Base-by-base conservation (phyloP, 2,113 vertebrate genomes). In the Tetraodon nigroviridis region DNA sequence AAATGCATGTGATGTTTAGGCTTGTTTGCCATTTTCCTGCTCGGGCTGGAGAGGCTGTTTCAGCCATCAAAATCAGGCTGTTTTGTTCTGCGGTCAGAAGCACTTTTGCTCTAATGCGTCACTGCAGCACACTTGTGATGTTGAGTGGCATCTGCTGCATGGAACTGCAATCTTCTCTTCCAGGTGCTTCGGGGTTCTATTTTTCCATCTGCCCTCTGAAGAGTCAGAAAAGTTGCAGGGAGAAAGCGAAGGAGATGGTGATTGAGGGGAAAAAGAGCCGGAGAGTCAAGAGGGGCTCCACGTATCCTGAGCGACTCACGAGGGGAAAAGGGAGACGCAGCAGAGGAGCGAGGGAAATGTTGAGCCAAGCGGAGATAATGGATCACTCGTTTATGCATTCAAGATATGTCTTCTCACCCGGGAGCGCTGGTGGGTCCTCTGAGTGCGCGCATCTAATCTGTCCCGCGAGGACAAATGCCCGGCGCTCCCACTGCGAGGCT, bases 311-410 rank as follows among this genome's bases (percentile, higher is more conserved):
- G 72, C 46, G 69, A 57, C 27, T 71, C 62, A 24, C 71, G 64
- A 63, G 15, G 44, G 11, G 42, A 1, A 4, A 14, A 4, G 15
- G 13, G 49, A 50, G 61, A 41, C 14, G 41, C 67, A 66, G 74
- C 46, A 40, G 59, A 76, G 61, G 56, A 67, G 58, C 49, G 53
- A 67, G 45, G 58, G 56, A 77, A 57, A 54, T 60, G 62, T 64
- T 12, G 49, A 56, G 49, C 51, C 3, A 5, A 55, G 55, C 51
- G 50, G 49, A 58, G 59, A 72, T 75, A 81, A 83, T 60, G 64
- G 64, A 82, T 83, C 64, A 55, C 71, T 72, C 76, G 63, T 79
- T 77, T 76, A 69, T 80, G 79, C 54, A 83, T 84, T 85, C 69
- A 75, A 53, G 76, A 78, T 83, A 71, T 54, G 73, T 76, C 69